phyloP scores from a whole-genome alignment of 1,140 invertebrate genomes.

The Neodiprion lecontei region DNA sequence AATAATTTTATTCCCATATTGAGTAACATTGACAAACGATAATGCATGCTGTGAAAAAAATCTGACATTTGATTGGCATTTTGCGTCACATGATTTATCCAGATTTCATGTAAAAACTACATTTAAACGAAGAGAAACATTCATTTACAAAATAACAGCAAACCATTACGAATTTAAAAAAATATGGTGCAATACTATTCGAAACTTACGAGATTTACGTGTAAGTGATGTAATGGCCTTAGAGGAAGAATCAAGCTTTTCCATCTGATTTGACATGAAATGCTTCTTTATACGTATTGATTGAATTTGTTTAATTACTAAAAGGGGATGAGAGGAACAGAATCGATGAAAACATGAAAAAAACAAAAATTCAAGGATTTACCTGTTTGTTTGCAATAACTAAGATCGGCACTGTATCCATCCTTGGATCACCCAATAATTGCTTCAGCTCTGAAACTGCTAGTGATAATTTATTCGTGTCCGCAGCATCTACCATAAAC shows the following conservation, averaged over 20 bases:
- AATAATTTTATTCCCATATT: too few species aligned
- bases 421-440: slow-evolving; percentile 53
- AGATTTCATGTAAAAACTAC: not conserved
- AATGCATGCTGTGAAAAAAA: too few species aligned
- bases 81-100: too few species aligned
- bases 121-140: slow-evolving; percentile 12
- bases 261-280: too few species aligned
- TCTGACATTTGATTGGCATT: too few species aligned
- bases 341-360: slow-evolving; percentile 8
- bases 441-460: slow-evolving; percentile 52
- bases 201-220: too few species aligned
- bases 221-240: too few species aligned
- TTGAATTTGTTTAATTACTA: too few species aligned
- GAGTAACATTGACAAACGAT: too few species aligned
- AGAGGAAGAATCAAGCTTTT: too few species aligned
- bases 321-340: not conserved
- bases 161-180: slow-evolving; percentile 1
- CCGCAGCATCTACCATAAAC: slow-evolving; percentile 60
- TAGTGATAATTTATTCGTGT: slow-evolving; percentile 46
- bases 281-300: too few species aligned
- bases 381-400: slow-evolving; percentile 60
- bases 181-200: not conserved
- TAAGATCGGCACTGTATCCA: slow-evolving; percentile 53
- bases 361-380: slow-evolving; percentile 22
- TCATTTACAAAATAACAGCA: slow-evolving; percentile 8